phyloP scores from a whole-genome alignment of 2,888 invertebrate species.

The Xylota segnis region DNA sequence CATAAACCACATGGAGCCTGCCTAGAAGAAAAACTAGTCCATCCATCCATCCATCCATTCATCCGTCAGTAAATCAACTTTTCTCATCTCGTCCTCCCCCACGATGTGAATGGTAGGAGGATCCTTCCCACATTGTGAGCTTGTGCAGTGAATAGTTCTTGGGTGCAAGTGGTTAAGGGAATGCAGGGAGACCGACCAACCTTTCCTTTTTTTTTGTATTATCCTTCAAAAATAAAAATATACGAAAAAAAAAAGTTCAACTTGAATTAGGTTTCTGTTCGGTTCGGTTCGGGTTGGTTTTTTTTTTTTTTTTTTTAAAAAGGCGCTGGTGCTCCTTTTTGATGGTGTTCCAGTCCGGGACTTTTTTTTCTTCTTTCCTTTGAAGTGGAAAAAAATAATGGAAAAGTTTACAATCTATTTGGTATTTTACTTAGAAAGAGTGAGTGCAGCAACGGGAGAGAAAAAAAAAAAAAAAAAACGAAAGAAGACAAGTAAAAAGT shows the following conservation, averaged over 20 bases:
- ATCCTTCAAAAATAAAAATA: not conserved
- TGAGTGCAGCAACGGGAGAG: not conserved
- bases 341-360: slow-evolving; percentile 3
- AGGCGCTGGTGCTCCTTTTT: slow-evolving; percentile 3
- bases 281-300: not conserved
- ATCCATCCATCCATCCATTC: slow-evolving; percentile 62
- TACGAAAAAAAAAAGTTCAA: slow-evolving; percentile 54
- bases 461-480: not conserved
- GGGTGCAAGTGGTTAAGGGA: slow-evolving; percentile 33
- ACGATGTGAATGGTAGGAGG: not conserved
- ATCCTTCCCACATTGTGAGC: slow-evolving; percentile 7
- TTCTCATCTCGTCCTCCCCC: slow-evolving; percentile 10
- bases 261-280: slow-evolving; percentile 60
- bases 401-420: slow-evolving; percentile 72
- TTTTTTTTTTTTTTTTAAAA: slow-evolving; percentile 2
- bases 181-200: slow-evolving; percentile 35
- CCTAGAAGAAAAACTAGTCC: slow-evolving; percentile 52
- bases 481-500: slow-evolving; percentile 21
- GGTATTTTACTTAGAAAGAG: slow-evolving; percentile 53
- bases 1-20: slow-evolving; percentile 46
- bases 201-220: slow-evolving; percentile 11
- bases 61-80: slow-evolving; percentile 67
- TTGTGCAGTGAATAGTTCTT: slow-evolving; percentile 47
- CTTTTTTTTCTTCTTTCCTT: slow-evolving; percentile 15
- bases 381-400: slow-evolving; percentile 60